Base-by-base conservation (phyloP, 2,113 vertebrate genomes). In the Sceloporus undulatus region DNA sequence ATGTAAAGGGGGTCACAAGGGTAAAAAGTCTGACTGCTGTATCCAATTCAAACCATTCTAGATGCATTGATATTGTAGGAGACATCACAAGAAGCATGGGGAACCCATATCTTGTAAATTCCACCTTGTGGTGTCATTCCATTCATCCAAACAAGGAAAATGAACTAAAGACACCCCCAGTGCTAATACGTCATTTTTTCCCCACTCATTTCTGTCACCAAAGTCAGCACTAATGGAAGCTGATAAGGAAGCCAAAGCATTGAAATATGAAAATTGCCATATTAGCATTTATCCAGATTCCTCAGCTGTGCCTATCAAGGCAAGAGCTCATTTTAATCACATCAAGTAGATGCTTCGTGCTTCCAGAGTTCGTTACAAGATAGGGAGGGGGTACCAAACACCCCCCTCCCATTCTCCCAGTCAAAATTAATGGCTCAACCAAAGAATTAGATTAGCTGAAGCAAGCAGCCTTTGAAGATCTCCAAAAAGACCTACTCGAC, bases 231-330 rank as follows among this genome's bases (percentile, higher is more conserved):
- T 68, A 93, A 91, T 27, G 27, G 40, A 29, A 92, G 89, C 3
- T 77, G n/a, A 91, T 93, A 91, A 68, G 91, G 1, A 95, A 27
- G 11, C 0, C 38, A 89, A 94, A 48, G 87, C 90, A 86, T 52
- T 92, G 91, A 93, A 95, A 90, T 84, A 90, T 68, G 42, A 93
- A 95, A 95, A 94, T 91, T 88, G 93, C 9, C 93, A 66, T 90
- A 94, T 93, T 95, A 91, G 1, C 27, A 89, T 94, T 94, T 94
- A 91, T 88, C 82, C 87, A 87, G 88, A 89, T 91, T 92, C 81
- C 2, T 95, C 65, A 81, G 62, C 66, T 87, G 66, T 92, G 27
- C 1, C 34, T 92, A 92, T 91, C 80, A 86, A 91, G 68, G 78
- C 90, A 92, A 89, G 66, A 91, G 6, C 27, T 91, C 88, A 40